Evolutionary conservation across 2,797 vertebrate species (phyloP).

Genomic region (Pristis pectinata): DNA sequence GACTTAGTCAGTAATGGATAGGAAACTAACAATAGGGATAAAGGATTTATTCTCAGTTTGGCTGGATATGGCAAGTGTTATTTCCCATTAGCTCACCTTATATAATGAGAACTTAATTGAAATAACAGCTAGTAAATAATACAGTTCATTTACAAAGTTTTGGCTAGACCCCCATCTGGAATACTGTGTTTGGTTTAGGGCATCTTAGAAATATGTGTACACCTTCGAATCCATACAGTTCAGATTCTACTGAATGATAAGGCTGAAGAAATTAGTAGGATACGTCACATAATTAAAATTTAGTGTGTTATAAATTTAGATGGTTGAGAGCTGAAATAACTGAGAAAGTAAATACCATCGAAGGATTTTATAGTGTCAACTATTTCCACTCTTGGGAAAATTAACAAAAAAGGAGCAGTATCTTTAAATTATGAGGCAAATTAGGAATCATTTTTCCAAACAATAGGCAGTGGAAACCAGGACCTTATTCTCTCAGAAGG

Average conservation of each 20-base stretch:
- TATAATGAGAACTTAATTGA: neutral
- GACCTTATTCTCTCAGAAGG: neutral
- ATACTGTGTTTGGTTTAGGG: neutral
- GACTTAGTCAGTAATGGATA: neutral
- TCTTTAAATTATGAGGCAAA: neutral
- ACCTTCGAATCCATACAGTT: neutral
- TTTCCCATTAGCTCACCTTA: neutral
- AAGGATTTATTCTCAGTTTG: neutral
- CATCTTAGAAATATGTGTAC: neutral
- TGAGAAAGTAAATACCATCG: neutral
- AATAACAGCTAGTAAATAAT: neutral
- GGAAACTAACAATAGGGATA: neutral
- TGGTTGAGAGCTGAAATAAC: neutral
- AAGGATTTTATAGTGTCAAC: neutral
- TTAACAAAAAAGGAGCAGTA: neutral
- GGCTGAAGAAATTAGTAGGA: neutral
- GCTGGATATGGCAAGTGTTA: neutral
- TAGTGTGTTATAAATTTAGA: neutral
- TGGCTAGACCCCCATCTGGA: no score
- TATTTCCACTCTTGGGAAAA: neutral
- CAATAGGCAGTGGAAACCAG: neutral
- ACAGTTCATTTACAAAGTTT: no score
- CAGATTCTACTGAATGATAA: neutral
- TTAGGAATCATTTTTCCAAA: neutral
- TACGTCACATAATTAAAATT: neutral